These are phyloP conservation scores for Eulacestoma nigropectus DNA, from an alignment of 2,113 vertebrate species.

Conservation along the genomic window DNA sequence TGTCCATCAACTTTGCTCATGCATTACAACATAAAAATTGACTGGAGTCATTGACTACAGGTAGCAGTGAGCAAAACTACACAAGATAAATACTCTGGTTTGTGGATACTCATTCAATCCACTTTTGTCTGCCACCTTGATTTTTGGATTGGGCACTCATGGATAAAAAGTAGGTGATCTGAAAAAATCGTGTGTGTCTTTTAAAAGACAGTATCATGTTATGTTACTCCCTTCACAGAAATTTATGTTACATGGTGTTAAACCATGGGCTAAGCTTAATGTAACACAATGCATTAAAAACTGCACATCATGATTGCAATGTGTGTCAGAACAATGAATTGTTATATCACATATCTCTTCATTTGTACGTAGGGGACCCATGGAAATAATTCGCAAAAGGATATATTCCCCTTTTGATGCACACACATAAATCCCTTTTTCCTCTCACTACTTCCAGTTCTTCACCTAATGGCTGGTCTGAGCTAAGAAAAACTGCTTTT, in stretches of 20 bases:
- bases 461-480: constrained; percentile 14
- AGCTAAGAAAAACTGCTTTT: constrained; percentile 14
- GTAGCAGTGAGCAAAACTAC: constrained; percentile 72
- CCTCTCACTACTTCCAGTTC: constrained; percentile 7
- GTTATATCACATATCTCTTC: constrained; percentile 70
- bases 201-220: constrained; percentile 71
- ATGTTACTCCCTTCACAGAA: constrained; percentile 68
- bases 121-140: constrained; percentile 73
- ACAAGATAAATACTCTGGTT: constrained; percentile 71
- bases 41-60: constrained; percentile 72
- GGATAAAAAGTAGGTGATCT: constrained; percentile 75
- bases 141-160: constrained; percentile 75
- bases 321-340: constrained; percentile 74
- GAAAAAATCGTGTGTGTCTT: constrained; percentile 75
- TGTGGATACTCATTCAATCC: constrained; percentile 67
- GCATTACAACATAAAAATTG: constrained; percentile 78
- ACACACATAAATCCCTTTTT: constrained; percentile 44
- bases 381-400: constrained; percentile 55
- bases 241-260: constrained; percentile 74
- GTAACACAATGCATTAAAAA: constrained; percentile 75
- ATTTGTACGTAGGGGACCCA: constrained; percentile 52
- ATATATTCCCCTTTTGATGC: constrained; percentile 57
- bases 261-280: constrained; percentile 67
- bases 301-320: constrained; percentile 58
- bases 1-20: constrained; percentile 71